Base-by-base conservation (phyloP, 64 coral and sea anemone species). In the Stylophora pistillata region DNA sequence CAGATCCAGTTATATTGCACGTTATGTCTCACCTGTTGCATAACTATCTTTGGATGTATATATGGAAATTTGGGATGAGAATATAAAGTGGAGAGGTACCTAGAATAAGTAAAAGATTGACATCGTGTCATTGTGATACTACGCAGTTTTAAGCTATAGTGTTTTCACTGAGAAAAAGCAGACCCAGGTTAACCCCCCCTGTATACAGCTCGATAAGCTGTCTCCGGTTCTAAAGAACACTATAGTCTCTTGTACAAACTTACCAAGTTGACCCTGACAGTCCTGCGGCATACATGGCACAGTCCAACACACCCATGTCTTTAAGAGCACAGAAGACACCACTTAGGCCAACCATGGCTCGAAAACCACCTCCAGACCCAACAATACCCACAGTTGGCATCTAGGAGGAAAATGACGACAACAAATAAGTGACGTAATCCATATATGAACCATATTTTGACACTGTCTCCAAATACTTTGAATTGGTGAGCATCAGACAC, bases 11-110 rank as follows among this genome's bases (percentile, higher is more conserved):
- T 91, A 31, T 64, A n/a, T 3, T 80, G 68, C 20, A 95, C 41
- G 53, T 95, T 95, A 61, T 88, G 71, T 33, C 89, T 70, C 15
- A 95, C 28, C 9, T 95, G 89, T 55, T 74, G 65, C 29, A 87
- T 76, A 1, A 95, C 25, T 4, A 87, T 52, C 1, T 89, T 34
- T 21, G 94, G 89, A 70, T 88, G 71, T 21, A 78, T 53, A 5
- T 54, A 20, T 3, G 94, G 94, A 85, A 85, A 95, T 2, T 88
- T 16, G 7, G 89, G 89, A 75, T 95, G 93, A 2, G 93, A 95
- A 76, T 91, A 95, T 15, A 95, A 75, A 9, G 78, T 85, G 1
- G 93, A 95, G 15, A 95, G 76, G 9, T 91, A 95, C 93, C 93
- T 94, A 28, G 15, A 25, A 14, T 58, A 72, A 14, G 9, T 2